Evolutionary conservation across 2,797 vertebrate species (phyloP).

Genomic region (Pangasius sanitwongsei): DNA sequence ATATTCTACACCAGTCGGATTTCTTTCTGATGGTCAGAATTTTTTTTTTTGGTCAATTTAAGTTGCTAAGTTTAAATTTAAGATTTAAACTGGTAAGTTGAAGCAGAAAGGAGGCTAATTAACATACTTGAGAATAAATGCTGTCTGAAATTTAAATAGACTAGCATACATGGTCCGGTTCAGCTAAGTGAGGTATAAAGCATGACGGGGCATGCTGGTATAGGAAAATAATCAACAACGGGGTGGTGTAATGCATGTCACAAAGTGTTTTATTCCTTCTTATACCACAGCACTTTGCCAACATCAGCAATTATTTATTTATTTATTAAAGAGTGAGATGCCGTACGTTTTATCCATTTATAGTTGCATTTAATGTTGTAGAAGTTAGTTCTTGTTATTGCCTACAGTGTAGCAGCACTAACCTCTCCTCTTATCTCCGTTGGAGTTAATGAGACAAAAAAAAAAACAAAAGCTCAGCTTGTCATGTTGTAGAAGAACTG

Average conservation of each 20-base stretch:
- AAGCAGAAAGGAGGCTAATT: neutral
- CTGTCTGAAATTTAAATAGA: too few relatives aligned
- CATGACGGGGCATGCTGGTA: neutral
- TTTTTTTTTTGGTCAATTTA: neutral
- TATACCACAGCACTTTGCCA: neutral
- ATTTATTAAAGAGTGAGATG: neutral
- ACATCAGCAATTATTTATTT: neutral
- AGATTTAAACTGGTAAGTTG: neutral
- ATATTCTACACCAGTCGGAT: slow-evolving; percentile 25
- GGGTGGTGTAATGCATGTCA: neutral
- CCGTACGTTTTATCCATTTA: neutral
- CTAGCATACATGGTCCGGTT: neutral
- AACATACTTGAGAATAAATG: neutral
- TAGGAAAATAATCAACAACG: neutral
- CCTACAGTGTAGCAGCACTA: too few relatives aligned
- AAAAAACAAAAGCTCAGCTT: neutral
- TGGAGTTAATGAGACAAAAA: neutral
- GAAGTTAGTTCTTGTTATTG: neutral
- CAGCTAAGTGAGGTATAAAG: neutral
- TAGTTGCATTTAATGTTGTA: neutral
- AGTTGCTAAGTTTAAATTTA: neutral
- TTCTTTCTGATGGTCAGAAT: neutral
- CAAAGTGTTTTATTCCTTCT: neutral
- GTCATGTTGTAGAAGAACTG: neutral
- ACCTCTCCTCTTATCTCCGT: neutral